These are phyloP conservation scores for Eulimnadia texana DNA, from an alignment of 1,140 invertebrate genomes.

Conservation along the genomic window DNA sequence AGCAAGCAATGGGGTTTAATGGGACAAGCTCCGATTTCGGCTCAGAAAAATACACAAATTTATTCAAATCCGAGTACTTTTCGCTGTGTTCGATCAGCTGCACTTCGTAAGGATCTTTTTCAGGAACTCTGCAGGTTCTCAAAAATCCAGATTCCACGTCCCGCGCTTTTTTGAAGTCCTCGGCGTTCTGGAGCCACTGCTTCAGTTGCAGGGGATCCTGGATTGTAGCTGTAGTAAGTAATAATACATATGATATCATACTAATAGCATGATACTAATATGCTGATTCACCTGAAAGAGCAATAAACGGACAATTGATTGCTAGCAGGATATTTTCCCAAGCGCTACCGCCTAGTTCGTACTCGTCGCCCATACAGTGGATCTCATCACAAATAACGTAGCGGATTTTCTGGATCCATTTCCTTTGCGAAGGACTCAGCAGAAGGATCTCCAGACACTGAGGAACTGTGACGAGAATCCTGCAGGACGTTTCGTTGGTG, in stretches of 20 bases:
- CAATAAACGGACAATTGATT: constrained; percentile 20
- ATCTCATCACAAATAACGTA: constrained; percentile 23
- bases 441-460: constrained; percentile 20
- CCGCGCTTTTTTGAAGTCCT: constrained; percentile 18
- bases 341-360: constrained; percentile 10
- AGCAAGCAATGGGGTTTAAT: neutral
- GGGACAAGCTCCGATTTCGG: neutral
- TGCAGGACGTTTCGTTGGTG: constrained; percentile 17
- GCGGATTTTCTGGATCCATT: constrained; percentile 17
- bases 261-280: too few species aligned
- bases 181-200: constrained; percentile 18
- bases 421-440: constrained; percentile 18
- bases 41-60: constrained; percentile 15
- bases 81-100: constrained; percentile 17
- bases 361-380: constrained; percentile 19
- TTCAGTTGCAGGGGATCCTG: constrained; percentile 17
- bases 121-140: neutral
- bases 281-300: too few species aligned
- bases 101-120: constrained; percentile 16
- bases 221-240: constrained; percentile 21
- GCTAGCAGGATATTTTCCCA: constrained; percentile 20
- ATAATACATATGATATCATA: too few species aligned
- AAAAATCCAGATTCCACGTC: constrained; percentile 1
- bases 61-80: constrained; percentile 20
- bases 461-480: constrained; percentile 21